Evolutionary conservation across 2,888 invertebrate species (phyloP).

Genomic region (Nyleta sp.): DNA sequence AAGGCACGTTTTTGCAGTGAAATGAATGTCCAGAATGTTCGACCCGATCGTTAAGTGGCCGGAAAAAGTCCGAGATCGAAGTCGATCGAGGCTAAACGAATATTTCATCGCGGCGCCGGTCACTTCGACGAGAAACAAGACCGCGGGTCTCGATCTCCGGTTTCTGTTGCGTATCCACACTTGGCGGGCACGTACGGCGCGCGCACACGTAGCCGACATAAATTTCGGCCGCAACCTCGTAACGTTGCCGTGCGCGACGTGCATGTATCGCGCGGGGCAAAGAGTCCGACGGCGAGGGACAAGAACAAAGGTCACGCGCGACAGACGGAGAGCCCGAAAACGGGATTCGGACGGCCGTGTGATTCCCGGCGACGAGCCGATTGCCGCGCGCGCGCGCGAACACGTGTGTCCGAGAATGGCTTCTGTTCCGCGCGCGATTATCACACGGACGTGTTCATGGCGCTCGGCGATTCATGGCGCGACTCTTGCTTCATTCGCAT

Average conservation of each 20-base stretch:
- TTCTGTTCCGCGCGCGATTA: conserved; percentile 39
- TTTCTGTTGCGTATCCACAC: conserved; percentile 50
- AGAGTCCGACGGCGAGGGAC: conserved; percentile 34
- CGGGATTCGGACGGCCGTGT: conserved; percentile 43
- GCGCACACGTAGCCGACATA: conserved; percentile 54
- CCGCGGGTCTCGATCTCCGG: conserved; percentile 57
- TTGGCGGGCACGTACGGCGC: conserved; percentile 42
- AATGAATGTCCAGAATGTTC: too few species aligned
- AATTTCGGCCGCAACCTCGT: conserved; percentile 39
- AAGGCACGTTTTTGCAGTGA: too few species aligned
- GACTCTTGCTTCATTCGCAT: conserved; percentile 33
- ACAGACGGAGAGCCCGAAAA: conserved; percentile 26
- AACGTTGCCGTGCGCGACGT: conserved; percentile 42
- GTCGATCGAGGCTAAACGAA: too few species aligned
- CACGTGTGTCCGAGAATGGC: conserved; percentile 39
- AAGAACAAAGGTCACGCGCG: neutral
- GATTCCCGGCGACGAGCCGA: conserved; percentile 49
- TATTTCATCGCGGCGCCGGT: conserved; percentile 44
- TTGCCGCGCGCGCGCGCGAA: conserved; percentile 38
- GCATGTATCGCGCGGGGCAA: conserved; percentile 43
- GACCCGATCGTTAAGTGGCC: too few species aligned
- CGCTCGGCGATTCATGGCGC: conserved; percentile 31
- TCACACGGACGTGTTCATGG: conserved; percentile 26
- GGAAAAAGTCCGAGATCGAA: too few species aligned
- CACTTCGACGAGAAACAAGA: conserved; percentile 57